Percentiles rank a stretch among this genome's conserved stretches.
phyloP scores from a whole-genome alignment of 2,113 vertebrate species.

The Psilopogon haemacephalus region DNA sequence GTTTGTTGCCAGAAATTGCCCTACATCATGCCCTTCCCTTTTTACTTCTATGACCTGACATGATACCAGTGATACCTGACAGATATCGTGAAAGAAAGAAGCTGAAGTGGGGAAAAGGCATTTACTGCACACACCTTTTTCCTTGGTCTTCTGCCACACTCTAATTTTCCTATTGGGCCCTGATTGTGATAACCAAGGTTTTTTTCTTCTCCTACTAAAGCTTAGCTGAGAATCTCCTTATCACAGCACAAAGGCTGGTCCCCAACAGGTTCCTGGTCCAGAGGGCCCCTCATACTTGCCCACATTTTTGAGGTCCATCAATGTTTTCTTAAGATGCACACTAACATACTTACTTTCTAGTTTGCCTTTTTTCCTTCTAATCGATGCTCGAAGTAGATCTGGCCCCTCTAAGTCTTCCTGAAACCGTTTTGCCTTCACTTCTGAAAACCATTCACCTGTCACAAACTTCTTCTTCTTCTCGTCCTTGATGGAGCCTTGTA shows the following conservation, averaged over 20 bases:
- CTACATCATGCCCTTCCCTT: neutral
- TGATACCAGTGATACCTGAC: neutral
- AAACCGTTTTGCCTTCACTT: slow-evolving; percentile 73
- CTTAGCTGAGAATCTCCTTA: neutral
- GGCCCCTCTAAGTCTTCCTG: slow-evolving; percentile 66
- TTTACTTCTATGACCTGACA: neutral
- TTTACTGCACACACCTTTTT: neutral
- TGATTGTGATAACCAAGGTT: neutral
- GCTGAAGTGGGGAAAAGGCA: neutral
- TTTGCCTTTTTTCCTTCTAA: slow-evolving; percentile 60
- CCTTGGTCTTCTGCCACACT: neutral
- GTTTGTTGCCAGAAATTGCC: neutral
- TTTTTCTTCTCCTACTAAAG: neutral
- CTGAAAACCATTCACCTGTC: slow-evolving; percentile 74
- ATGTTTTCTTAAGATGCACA: neutral
- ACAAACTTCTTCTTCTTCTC: slow-evolving; percentile 77
- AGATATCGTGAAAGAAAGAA: neutral
- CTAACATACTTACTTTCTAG: slow-evolving; percentile 49
- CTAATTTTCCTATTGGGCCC: neutral
- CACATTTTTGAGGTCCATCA: neutral
- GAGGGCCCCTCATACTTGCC: neutral
- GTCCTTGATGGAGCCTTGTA: slow-evolving; percentile 72
- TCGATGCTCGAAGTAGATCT: slow-evolving; percentile 65
- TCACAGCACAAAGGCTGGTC: neutral
- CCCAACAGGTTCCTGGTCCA: neutral